These are phyloP conservation scores for Channa striata DNA, from an alignment of 2,797 vertebrate genomes.

Conservation along the genomic window DNA sequence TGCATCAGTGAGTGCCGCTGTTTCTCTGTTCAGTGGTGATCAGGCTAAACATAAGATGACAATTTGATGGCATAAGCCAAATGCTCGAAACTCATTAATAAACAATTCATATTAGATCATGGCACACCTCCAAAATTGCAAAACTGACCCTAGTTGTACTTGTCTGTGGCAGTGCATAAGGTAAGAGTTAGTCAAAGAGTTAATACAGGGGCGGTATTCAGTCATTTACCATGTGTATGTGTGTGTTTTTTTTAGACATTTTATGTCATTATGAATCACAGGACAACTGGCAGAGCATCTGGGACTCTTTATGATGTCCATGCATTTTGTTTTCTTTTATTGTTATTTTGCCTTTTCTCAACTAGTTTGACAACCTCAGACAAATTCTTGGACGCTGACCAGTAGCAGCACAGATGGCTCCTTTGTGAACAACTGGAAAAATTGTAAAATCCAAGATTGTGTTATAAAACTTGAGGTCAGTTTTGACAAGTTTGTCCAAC, in stretches of 20 bases:
- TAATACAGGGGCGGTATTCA: neutral
- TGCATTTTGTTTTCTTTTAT: too few species aligned
- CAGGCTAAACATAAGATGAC: slow-evolving; percentile 21
- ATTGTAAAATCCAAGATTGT: too few species aligned
- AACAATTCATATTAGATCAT: slow-evolving; percentile 25
- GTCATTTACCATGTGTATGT: too few species aligned
- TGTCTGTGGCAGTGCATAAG: neutral
- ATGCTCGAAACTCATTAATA: slow-evolving; percentile 32
- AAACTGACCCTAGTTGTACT: slow-evolving; percentile 1
- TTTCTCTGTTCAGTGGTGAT: neutral
- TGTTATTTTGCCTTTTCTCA: too few species aligned
- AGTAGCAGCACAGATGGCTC: too few species aligned
- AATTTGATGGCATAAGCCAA: slow-evolving; percentile 31
- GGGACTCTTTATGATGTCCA: neutral
- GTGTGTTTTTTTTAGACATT: too few species aligned
- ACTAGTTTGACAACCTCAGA: too few species aligned
- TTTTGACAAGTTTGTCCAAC: too few species aligned
- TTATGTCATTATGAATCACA: neutral
- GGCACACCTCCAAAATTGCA: slow-evolving; percentile 31
- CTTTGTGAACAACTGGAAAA: too few species aligned
- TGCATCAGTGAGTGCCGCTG: neutral
- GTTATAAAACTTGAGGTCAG: too few species aligned
- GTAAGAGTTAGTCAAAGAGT: neutral
- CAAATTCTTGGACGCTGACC: too few species aligned
- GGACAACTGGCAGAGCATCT: neutral